Evolutionary conservation across 2,888 invertebrate species (phyloP).

Genomic region (Eristalinus sepulchralis): DNA sequence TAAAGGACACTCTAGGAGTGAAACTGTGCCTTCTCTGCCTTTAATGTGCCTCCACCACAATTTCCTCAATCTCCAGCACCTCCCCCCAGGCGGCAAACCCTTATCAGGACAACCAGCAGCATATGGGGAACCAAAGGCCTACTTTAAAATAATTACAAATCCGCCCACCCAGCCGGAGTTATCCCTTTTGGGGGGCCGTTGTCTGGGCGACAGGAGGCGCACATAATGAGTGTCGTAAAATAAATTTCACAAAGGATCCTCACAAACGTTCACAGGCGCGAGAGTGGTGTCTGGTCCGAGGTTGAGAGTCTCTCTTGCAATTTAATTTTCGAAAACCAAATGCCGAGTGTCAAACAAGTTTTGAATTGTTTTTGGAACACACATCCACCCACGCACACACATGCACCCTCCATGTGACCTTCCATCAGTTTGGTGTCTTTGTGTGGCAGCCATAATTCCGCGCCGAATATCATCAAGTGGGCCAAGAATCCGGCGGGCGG

Average conservation of each 20-base stretch:
- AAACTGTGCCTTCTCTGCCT: slow-evolving; percentile 8
- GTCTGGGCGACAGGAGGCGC: slow-evolving; percentile 9
- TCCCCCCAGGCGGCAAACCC: not conserved
- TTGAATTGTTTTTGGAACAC: slow-evolving; percentile 55
- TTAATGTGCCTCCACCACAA: not conserved
- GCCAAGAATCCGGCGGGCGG: not conserved
- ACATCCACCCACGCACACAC: slow-evolving; percentile 6
- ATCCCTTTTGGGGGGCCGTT: slow-evolving; percentile 6
- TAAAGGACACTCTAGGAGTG: slow-evolving; percentile 16
- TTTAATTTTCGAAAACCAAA: slow-evolving; percentile 42
- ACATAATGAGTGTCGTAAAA: slow-evolving; percentile 60
- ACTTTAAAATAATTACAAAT: slow-evolving; percentile 66
- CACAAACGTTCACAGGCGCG: not conserved
- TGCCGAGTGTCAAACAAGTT: slow-evolving; percentile 41
- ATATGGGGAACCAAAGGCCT: slow-evolving; percentile 61
- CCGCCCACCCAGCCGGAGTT: slow-evolving; percentile 18
- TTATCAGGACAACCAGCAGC: slow-evolving; percentile 9
- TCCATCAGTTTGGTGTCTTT: not conserved
- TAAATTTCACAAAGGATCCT: slow-evolving; percentile 40
- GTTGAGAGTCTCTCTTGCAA: slow-evolving; percentile 24
- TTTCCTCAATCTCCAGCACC: not conserved
- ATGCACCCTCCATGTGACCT: not conserved
- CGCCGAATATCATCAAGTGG: not conserved
- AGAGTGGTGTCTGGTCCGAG: not conserved
- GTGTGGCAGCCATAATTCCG: not conserved